Evolutionary conservation across 2,797 vertebrate genomes (phyloP), one percentile per base, ranked within the genome.

Genomic region (Halcyon badia): DNA sequence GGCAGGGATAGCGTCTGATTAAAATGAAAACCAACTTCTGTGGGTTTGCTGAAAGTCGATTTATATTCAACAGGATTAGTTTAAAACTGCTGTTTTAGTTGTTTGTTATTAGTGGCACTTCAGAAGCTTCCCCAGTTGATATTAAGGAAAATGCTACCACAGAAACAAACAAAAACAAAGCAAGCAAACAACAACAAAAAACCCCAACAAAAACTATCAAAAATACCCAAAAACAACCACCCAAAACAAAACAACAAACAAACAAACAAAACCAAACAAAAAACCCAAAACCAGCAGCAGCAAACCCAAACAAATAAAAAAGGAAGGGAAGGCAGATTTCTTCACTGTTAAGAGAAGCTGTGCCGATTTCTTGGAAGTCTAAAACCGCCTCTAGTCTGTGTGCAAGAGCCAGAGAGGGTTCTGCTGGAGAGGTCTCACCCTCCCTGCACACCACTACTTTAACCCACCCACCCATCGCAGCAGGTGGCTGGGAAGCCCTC

Each of bases 11-110:
- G 46, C 0, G 1, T 69, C 65, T 64, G 58, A 86, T 56, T 71
- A 65, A 75, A 91, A 83, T 31, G 21, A 80, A 78, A 33, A 39
- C 30, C 12, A 66, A 46, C 16, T 72, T 54, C 13, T 9, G n/a
- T 24, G 24, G 61, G n/a, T 91, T 87, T 95, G 44, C 79, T 69
- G 65, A 42, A 91, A 68, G 60, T 5, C 69, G 68, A 24, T 46
- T 81, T 49, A 9, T 49, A 39, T 84, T 89, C 84, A 68, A 73
- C 51, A 90, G 58, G 33, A 71, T 41, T 39, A 84, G 15, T 76
- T 88, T 44, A 79, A 44, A 49, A 33, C 20, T 46, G 58, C 37
- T 60, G 10, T 37, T 95, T 41, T 28, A 81, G 57, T 61, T 81
- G 46, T 12, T 69, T 0, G 0, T 33, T 42, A 66, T 30, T 35